Conservation (phyloP, 1,140 invertebrate genomes). For the Piezodorus guildinii region DNA sequence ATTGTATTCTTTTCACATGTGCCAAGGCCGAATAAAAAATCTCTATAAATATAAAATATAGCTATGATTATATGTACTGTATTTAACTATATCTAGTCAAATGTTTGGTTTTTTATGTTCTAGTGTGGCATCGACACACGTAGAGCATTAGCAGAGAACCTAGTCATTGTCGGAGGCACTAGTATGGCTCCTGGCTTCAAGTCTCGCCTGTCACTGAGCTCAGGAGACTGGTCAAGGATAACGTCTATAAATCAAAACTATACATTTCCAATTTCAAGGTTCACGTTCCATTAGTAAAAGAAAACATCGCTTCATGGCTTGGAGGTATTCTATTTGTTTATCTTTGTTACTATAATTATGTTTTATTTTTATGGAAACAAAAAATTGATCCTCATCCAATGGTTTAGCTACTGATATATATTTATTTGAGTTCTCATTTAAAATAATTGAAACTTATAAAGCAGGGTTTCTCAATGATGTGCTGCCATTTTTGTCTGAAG, state of each 20-base stretch:
- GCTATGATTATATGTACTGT: too few species aligned
- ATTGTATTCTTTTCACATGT: too few species aligned
- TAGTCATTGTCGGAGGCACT: slow-evolving; percentile 75
- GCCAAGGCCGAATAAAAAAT: too few species aligned
- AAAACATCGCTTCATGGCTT: slow-evolving; percentile 77
- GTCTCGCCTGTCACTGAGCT: slow-evolving; percentile 63
- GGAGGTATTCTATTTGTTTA: slow-evolving; percentile 44
- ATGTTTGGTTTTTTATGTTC: slow-evolving; percentile 30
- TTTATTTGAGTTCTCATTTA: too few species aligned
- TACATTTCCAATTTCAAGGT: slow-evolving; percentile 61
- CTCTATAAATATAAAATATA: too few species aligned
- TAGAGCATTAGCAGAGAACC: slow-evolving; percentile 59
- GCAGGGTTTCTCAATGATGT: too few species aligned
- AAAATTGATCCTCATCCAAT: too few species aligned
- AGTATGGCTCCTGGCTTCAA: slow-evolving; percentile 67
- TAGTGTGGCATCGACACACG: slow-evolving; percentile 68
- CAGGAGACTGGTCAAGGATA: slow-evolving; percentile 46
- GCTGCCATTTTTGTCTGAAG: too few species aligned
- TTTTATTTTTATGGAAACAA: too few species aligned
- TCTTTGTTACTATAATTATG: background rate
- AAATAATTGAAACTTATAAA: too few species aligned
- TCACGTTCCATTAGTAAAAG: slow-evolving; percentile 62
- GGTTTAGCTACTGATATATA: too few species aligned
- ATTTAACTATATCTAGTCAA: too few species aligned
- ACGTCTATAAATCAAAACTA: slow-evolving; percentile 50